Evolutionary conservation across 2,888 invertebrate genomes (phyloP).

Genomic region (Alloplasta piceator): DNA sequence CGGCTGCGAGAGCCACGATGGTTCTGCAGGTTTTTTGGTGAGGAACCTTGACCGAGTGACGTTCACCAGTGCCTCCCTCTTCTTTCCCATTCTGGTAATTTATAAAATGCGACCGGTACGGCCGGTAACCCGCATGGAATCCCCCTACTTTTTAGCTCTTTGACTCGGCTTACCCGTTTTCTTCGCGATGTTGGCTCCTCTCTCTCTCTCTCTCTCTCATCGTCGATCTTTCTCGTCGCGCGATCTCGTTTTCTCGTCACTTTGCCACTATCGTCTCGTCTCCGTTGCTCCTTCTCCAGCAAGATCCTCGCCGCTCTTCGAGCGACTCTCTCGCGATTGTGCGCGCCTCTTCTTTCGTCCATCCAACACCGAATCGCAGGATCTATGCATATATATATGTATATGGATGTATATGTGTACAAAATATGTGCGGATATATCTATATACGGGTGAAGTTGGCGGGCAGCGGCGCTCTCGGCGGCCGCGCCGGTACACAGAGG

Average conservation of each 20-base stretch:
- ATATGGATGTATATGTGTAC: conserved; percentile 20
- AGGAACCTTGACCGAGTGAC: conserved; percentile 82
- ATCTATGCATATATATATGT: conserved; percentile 23
- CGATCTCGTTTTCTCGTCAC: conserved; percentile 50
- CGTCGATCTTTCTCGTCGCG: conserved; percentile 34
- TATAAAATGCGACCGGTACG: too few relatives aligned
- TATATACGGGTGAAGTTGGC: not conserved
- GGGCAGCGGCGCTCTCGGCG: conserved; percentile 53
- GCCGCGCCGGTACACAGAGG: conserved; percentile 71
- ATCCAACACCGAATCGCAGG: conserved; percentile 53
- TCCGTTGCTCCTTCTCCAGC: conserved; percentile 24
- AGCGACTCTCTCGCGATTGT: too few relatives aligned
- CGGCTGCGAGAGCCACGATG: too few relatives aligned
- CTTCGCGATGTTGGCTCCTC: conserved; percentile 10
- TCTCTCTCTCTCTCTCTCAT: conserved; percentile 8
- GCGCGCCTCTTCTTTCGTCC: conserved; percentile 50
- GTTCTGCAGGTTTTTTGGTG: conserved; percentile 76
- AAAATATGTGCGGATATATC: conserved; percentile 15
- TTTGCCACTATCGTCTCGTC: conserved; percentile 31
- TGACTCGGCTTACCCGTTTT: conserved; percentile 16
- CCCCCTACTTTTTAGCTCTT: too few relatives aligned
- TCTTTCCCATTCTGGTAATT: too few relatives aligned
- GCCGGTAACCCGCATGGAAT: too few relatives aligned
- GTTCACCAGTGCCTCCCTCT: conserved; percentile 68
- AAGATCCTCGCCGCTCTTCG: too few relatives aligned